Base-by-base conservation (phyloP, 2,797 vertebrate genomes). In the Smutsia gigantea region DNA sequence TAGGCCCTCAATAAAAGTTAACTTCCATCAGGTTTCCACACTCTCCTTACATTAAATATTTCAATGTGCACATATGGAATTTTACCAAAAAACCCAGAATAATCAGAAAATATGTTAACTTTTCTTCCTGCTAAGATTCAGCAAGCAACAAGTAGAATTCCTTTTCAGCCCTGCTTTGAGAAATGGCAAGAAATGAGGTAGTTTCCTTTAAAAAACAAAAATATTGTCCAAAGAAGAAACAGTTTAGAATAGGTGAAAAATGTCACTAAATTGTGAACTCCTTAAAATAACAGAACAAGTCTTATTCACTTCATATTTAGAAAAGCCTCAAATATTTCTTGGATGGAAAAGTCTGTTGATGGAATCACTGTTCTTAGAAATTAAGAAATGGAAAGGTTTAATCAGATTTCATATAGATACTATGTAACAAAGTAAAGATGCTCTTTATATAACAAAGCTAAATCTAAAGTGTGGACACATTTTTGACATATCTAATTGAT, bases 101-200 rank as follows among this genome's bases (percentile, higher is more conserved):
- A 63, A 85, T 69, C 11, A 88, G n/a, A 95, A 96, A 94, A 87
- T 49, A 95, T 13, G 7, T 61, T 83, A 87, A 66, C 4, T 25
- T 93, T 85, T 90, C 37, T 92, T 89, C 74, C 25, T 34, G 55
- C 37, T 37, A 89, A 68, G 34, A 95, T 46, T 88, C 29, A 93
- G 57, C 42, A 64, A 34, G 46, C 15, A 95, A 69, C 13, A 88
- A 75, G 11, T 85, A 69, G 34, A 90, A 34, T 74, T 61, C 49
- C 61, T 37, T 66, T 78, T 31, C 27, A 83, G 42, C 6, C 66
- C 12, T 68, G 10, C 57, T 95, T 25, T 93, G 61, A 85, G 95
- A 94, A 91, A 29, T 34, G 25, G 19, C 71, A 90, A 83, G 59
- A 95, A 93, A 95, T 39, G 3, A 90, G 25, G n/a, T 42, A 19